These are phyloP conservation scores for Willowsia nigromaculata DNA, from an alignment of 2,888 invertebrate species.

Conservation along the genomic window DNA sequence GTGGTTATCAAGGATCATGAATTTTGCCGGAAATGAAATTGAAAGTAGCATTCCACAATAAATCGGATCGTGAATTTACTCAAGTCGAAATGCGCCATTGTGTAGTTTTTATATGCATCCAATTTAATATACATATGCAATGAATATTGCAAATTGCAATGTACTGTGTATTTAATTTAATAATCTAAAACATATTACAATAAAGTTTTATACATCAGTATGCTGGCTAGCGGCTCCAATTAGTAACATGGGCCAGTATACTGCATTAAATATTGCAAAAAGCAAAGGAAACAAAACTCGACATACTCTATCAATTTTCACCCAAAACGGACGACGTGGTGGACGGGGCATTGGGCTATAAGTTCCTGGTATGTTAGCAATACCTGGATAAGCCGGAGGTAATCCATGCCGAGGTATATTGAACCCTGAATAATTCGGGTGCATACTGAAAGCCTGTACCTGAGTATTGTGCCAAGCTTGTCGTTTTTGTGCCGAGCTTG, in stretches of 20 bases:
- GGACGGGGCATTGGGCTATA: background rate
- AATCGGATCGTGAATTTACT: too few relatives aligned
- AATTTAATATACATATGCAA: background rate
- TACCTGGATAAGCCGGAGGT: background rate
- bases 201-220: background rate
- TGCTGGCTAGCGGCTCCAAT: constrained; percentile 63
- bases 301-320: constrained; percentile 89
- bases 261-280: constrained; percentile 88
- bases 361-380: constrained; percentile 6
- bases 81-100: too few relatives aligned
- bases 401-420: background rate
- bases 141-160: background rate
- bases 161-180: background rate
- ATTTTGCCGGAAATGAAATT: constrained; percentile 67
- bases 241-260: constrained; percentile 88
- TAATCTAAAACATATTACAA: too few relatives aligned
- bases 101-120: background rate
- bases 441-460: background rate
- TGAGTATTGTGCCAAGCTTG: constrained; percentile 50
- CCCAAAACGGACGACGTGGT: constrained; percentile 81
- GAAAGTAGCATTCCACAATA: background rate
- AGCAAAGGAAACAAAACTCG: constrained; percentile 88
- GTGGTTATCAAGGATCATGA: constrained; percentile 63
- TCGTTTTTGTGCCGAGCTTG: constrained; percentile 33
- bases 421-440: background rate